Percentiles rank a stretch among this genome's conserved stretches.
phyloP scores from a whole-genome alignment of 2,797 vertebrate genomes.

The Allobates femoralis region DNA sequence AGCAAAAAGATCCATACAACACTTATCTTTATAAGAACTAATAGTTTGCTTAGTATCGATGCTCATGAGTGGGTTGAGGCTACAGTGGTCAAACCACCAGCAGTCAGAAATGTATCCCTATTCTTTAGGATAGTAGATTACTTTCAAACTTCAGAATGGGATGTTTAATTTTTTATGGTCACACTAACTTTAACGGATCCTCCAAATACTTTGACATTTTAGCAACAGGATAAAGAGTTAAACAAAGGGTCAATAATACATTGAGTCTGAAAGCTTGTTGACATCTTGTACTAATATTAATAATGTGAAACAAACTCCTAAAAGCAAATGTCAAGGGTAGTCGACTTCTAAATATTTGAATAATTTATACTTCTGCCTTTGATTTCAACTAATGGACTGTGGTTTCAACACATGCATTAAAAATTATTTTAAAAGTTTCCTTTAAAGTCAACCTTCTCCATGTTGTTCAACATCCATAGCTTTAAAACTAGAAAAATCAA shows the following conservation, averaged over 20 bases:
- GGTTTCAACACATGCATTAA: not conserved
- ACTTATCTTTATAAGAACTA: not conserved
- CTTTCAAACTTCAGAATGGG: too few species aligned
- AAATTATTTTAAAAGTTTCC: not conserved
- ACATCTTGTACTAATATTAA: not conserved
- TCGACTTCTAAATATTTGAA: not conserved
- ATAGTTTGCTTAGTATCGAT: not conserved
- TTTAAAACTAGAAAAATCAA: not conserved
- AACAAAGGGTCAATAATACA: not conserved
- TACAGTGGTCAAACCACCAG: too few species aligned
- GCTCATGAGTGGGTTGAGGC: too few species aligned
- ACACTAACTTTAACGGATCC: not conserved
- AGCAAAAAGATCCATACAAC: too few species aligned
- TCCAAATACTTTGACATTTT: not conserved
- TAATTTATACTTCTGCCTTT: not conserved
- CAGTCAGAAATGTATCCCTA: too few species aligned
- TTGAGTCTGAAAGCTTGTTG: not conserved
- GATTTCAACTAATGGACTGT: constrained; percentile 6
- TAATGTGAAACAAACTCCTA: not conserved
- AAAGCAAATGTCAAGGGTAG: not conserved
- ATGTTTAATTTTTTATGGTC: not conserved
- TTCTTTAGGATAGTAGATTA: too few species aligned
- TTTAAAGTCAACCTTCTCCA: too few species aligned
- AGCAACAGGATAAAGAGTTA: not conserved
- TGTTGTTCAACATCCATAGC: not conserved